Evolutionary conservation across 2,888 invertebrate genomes (phyloP).

Genomic region (Drosophila neotestacea): DNA sequence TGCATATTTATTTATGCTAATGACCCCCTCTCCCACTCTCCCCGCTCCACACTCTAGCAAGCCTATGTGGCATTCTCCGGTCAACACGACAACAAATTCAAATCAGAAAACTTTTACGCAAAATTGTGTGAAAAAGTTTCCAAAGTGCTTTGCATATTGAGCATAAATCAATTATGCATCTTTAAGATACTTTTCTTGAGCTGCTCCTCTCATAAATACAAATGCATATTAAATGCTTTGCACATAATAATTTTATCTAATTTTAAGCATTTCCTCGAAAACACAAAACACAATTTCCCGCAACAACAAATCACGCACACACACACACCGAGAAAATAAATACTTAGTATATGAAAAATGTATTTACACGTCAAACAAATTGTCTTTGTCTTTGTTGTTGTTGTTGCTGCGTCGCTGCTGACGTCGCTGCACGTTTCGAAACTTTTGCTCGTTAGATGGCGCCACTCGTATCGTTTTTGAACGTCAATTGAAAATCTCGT

Average conservation of each 20-base stretch:
- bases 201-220: background rate
- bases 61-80: conserved; percentile 17
- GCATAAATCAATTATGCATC: conserved; percentile 76
- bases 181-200: conserved; percentile 52
- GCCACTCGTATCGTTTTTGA: conserved; percentile 49
- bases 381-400: conserved; percentile 12
- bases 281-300: conserved; percentile 25
- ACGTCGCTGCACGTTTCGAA: conserved; percentile 12
- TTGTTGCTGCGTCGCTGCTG: background rate
- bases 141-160: conserved; percentile 51
- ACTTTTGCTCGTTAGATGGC: conserved; percentile 53
- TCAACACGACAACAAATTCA: conserved; percentile 47
- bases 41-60: too few species aligned
- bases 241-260: conserved; percentile 42
- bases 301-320: conserved; percentile 24
- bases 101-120: conserved; percentile 48
- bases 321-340: conserved; percentile 5
- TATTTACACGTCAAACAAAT: conserved; percentile 9
- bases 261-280: conserved; percentile 43
- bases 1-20: conserved; percentile 61
- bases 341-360: background rate
- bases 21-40: background rate
- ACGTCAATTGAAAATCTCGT: conserved; percentile 3
- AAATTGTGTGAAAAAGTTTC: conserved; percentile 57
- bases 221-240: conserved; percentile 19